Base-by-base conservation (phyloP, 2,113 vertebrate genomes). In the Petrocephalus microphthalmus region DNA sequence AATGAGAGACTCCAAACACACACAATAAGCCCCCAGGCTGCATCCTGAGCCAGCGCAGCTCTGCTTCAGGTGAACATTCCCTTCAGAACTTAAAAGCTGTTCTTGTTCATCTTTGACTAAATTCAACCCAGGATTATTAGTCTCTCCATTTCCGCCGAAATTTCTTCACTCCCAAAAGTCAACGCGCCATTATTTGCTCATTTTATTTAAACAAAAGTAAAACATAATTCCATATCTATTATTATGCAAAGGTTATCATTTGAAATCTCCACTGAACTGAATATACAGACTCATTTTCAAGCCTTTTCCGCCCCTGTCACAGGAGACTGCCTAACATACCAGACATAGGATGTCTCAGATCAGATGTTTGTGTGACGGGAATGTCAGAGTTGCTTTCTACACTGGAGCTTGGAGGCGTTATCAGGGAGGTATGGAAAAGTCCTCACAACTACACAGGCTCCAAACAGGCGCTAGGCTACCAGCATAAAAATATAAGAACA, bases 131-230 rank as follows among this genome's bases (percentile, higher is more conserved):
- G 17, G 71, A 78, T 42, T 42, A 7, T 0, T 33, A 78, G 13
- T 17, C 15, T 74, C 15, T 37, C 29, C 67, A 1, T 33, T 17
- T 74, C 29, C 67, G 1, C 25, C 29, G 0, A 71, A 71, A 29
- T 74, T 74, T 37, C 67, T 74, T 8, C 33, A 74, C 25, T 13
- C 33, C 5, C 33, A 74, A 42, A 42, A 78, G 71, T 78, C 71
- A 33, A 78, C 71, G 15, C 37, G 71, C 71, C 71, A 78, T 78
- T 42, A 42, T 78, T 19, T 78, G 71, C 71, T 78, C 33, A 42
- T 78, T 78, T 42, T 78, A 42, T 78, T 78, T 78, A 78, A 78
- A 78, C 71, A 78, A 78, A 78, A 78, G 71, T 37, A 74, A 74
- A 37, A 74, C 67, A 25, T n/a, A 42, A 78, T 42, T 78, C 71